These are phyloP conservation scores for Conus canariensis DNA, from an alignment of 2,888 invertebrate genomes.

Conservation along the genomic window DNA sequence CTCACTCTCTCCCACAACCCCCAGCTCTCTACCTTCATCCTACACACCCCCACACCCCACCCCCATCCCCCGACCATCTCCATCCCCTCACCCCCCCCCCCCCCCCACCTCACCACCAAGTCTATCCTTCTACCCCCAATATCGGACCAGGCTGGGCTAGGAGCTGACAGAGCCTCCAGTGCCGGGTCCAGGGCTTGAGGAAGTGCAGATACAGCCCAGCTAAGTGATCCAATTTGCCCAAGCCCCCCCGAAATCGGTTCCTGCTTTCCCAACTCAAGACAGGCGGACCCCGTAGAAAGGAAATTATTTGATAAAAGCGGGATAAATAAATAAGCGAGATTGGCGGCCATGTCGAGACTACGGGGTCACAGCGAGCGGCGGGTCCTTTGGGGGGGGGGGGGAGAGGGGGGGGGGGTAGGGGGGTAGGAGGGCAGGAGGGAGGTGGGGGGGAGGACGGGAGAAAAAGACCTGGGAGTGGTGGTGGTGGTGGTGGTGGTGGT, in stretches of 20 bases:
- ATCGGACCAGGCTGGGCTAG: too few relatives aligned
- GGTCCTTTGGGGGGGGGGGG: neutral
- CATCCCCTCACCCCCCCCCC: too few relatives aligned
- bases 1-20: too few relatives aligned
- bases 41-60: too few relatives aligned
- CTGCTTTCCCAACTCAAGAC: constrained; percentile 66
- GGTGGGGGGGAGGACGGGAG: neutral
- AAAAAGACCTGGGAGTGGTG: neutral
- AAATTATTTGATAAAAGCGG: constrained; percentile 69
- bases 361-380: neutral
- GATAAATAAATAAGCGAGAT: constrained; percentile 69
- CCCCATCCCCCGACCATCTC: too few relatives aligned
- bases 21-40: too few relatives aligned
- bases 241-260: constrained; percentile 64
- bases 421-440: neutral
- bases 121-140: too few relatives aligned
- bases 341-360: constrained; percentile 43
- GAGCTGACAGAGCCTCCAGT: too few relatives aligned
- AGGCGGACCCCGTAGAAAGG: constrained; percentile 64
- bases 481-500: too few relatives aligned
- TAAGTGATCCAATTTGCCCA: constrained; percentile 63
- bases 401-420: neutral
- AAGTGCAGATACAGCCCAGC: constrained; percentile 60
- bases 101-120: too few relatives aligned
- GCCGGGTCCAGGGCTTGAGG: constrained; percentile 48